Conservation (phyloP, 2,797 vertebrate genomes). For the Erethizon dorsatum region DNA sequence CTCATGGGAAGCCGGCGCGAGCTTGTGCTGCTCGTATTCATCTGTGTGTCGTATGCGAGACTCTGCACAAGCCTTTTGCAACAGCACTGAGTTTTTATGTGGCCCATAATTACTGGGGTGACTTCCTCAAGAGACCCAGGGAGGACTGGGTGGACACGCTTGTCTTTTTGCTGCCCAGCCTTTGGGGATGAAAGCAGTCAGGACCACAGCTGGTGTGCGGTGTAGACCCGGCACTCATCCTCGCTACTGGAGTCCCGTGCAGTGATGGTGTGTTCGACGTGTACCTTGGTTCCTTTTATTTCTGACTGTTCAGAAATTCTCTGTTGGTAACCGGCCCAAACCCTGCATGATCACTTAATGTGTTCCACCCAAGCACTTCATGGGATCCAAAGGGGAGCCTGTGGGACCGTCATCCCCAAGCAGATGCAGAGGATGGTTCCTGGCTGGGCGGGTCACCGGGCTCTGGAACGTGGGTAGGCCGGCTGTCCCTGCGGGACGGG, state of each 20-base stretch:
- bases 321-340: not conserved
- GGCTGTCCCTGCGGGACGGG: fast-evolving
- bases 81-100: not conserved
- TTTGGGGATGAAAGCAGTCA: too few species aligned
- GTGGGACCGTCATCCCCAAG: fast-evolving
- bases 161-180: fast-evolving
- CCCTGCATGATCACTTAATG: too few species aligned
- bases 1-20: fast-evolving
- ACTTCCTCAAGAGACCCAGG: not conserved
- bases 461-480: fast-evolving
- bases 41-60: too few species aligned
- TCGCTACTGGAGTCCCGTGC: fast-evolving
- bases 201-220: fast-evolving
- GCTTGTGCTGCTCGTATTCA: not conserved
- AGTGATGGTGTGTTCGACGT: not conserved
- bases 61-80: not conserved
- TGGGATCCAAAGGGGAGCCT: fast-evolving
- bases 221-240: fast-evolving
- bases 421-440: not conserved
- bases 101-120: too few species aligned
- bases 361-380: fast-evolving
- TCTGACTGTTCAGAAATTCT: not conserved
- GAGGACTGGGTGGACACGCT: not conserved
- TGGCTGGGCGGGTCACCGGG: fast-evolving
- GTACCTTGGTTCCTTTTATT: not conserved